A percentile compares a stretch with the other conserved stretches of the same genome.
Conservation (phyloP, 1,140 invertebrate species). For the Bombus cullumanus region DNA sequence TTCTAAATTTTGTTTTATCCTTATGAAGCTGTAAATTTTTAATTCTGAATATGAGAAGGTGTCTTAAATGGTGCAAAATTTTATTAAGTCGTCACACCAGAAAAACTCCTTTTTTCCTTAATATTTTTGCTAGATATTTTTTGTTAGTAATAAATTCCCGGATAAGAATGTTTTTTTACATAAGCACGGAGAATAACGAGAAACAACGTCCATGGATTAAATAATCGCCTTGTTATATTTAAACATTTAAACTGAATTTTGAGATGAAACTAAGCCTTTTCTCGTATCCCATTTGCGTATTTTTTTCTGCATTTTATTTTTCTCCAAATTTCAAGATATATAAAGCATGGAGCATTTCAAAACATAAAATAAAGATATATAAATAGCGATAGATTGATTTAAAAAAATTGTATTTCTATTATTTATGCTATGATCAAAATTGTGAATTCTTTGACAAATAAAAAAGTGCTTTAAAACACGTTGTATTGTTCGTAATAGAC, state of each 20-base stretch:
- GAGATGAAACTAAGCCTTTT: neutral
- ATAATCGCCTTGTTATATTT: neutral
- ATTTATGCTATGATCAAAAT: neutral
- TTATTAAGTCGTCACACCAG: neutral
- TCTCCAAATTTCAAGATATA: neutral
- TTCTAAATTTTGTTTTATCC: neutral
- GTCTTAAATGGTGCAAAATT: neutral
- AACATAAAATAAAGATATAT: neutral
- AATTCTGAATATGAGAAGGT: neutral
- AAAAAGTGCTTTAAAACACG: neutral
- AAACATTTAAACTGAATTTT: neutral
- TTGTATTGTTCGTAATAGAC: neutral
- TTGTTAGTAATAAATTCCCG: neutral
- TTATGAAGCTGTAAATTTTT: neutral
- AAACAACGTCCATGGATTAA: neutral
- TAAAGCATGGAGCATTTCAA: neutral
- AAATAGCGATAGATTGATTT: neutral
- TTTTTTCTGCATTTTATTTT: neutral
- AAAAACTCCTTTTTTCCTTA: neutral
- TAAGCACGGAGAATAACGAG: neutral
- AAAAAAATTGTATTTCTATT: neutral
- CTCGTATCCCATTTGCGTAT: neutral
- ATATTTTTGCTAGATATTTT: neutral
- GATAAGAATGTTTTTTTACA: neutral
- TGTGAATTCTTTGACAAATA: slow-evolving; percentile 6